Evolutionary conservation across 2,113 vertebrate genomes (phyloP).

Genomic region (Tragelaphus scriptus): DNA sequence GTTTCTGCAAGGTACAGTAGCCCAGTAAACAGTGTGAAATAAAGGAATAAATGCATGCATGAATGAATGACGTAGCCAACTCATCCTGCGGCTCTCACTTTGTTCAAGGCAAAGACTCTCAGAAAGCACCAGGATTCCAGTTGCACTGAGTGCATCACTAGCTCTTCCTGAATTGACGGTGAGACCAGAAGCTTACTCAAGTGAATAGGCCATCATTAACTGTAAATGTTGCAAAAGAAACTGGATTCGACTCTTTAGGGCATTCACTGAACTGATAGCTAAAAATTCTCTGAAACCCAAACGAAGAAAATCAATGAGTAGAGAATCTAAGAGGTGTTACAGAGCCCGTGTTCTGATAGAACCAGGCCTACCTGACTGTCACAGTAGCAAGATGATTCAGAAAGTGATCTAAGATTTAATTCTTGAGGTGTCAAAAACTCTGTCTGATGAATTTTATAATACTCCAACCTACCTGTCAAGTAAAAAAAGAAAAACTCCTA

Average conservation of each 20-base stretch:
- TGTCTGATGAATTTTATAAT: slow-evolving; percentile 31
- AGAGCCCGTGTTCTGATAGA: not conserved
- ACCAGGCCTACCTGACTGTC: not conserved
- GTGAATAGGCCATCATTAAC: slow-evolving; percentile 38
- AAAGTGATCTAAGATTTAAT: slow-evolving; percentile 50
- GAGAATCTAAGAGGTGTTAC: not conserved
- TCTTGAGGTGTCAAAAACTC: slow-evolving; percentile 30
- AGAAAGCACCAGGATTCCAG: not conserved
- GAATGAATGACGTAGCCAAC: not conserved
- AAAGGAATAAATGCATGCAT: not conserved
- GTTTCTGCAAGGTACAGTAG: not conserved
- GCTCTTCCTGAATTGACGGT: not conserved
- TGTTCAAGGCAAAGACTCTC: not conserved
- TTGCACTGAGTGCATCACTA: not conserved
- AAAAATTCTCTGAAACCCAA: slow-evolving; percentile 23
- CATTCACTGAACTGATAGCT: not conserved
- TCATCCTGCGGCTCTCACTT: not conserved
- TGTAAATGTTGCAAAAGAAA: not conserved
- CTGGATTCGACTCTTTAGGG: not conserved
- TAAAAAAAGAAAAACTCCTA: not conserved
- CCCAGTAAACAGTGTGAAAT: not conserved
- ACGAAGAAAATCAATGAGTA: slow-evolving; percentile 16
- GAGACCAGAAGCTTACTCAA: slow-evolving; percentile 21
- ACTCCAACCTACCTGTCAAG: not conserved
- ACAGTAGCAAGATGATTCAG: not conserved